These are phyloP conservation scores for Lota lota DNA, from an alignment of 2,113 vertebrate genomes.

Conservation along the genomic window DNA sequence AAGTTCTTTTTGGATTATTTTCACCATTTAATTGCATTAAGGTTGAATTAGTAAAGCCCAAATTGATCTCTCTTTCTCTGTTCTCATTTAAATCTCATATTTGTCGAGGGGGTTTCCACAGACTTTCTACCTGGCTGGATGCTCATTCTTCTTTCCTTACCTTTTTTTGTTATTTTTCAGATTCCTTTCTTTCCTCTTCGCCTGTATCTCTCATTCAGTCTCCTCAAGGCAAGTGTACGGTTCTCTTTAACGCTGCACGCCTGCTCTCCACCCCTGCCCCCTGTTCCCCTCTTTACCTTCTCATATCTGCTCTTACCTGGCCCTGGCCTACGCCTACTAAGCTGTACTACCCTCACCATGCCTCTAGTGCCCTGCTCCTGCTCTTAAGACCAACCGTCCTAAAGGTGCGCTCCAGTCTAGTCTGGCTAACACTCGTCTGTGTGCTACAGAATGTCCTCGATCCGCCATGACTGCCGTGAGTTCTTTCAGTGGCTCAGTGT, in stretches of 20 bases:
- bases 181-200: conserved; percentile 93
- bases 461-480: too few relatives aligned
- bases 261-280: conserved; percentile 51
- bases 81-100: background rate
- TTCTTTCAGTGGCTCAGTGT: background rate
- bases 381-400: conserved; percentile 10
- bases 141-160: conserved; percentile 80
- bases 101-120: background rate
- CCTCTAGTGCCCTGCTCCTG: conserved; percentile 71
- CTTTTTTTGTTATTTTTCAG: conserved; percentile 87
- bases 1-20: too few relatives aligned
- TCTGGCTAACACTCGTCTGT: too few relatives aligned
- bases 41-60: conserved; percentile 25
- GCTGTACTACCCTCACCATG: conserved; percentile 62
- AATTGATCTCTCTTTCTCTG: background rate
- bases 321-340: conserved; percentile 46
- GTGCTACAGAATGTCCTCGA: too few relatives aligned
- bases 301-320: conserved; percentile 39
- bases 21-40: conserved; percentile 10
- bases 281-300: conserved; percentile 25
- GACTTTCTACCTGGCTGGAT: conserved; percentile 44
- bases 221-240: conserved; percentile 91
- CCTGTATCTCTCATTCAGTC: conserved; percentile 94
- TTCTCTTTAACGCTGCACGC: conserved; percentile 76
- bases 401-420: too few relatives aligned